Conservation (phyloP, 2,797 vertebrate species). For the Pteropus rufus region DNA sequence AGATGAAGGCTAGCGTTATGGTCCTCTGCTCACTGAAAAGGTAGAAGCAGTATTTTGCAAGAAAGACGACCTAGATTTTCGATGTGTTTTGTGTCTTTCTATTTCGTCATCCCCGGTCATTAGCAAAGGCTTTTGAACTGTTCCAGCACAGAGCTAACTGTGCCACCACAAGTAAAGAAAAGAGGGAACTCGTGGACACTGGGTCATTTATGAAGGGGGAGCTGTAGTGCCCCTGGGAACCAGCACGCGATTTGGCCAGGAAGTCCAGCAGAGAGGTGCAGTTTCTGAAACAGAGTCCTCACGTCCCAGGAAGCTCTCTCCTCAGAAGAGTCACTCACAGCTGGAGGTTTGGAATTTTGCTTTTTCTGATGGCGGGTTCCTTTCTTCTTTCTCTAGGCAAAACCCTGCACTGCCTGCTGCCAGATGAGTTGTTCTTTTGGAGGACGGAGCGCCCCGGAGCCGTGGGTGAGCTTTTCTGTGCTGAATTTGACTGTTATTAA, state of each 20-base stretch:
- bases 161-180: neutral
- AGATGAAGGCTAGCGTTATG: neutral
- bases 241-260: neutral
- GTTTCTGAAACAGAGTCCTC: neutral
- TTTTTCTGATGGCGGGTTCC: neutral
- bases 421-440: neutral
- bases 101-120: neutral
- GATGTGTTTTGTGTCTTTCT: neutral
- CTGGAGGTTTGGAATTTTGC: neutral
- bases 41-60: neutral
- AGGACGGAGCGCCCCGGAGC: neutral
- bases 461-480: neutral
- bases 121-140: conserved; percentile 12
- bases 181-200: neutral
- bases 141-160: neutral
- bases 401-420: neutral
- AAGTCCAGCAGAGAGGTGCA: neutral
- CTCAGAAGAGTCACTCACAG: neutral
- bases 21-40: neutral
- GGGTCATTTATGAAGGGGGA: neutral
- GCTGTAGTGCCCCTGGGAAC: neutral
- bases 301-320: neutral
- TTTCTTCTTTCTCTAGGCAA: neutral
- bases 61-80: conserved; percentile 12
- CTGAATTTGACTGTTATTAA: neutral